These are phyloP conservation scores for Cuculus canorus DNA, from an alignment of 2,797 vertebrate species.

Conservation along the genomic window DNA sequence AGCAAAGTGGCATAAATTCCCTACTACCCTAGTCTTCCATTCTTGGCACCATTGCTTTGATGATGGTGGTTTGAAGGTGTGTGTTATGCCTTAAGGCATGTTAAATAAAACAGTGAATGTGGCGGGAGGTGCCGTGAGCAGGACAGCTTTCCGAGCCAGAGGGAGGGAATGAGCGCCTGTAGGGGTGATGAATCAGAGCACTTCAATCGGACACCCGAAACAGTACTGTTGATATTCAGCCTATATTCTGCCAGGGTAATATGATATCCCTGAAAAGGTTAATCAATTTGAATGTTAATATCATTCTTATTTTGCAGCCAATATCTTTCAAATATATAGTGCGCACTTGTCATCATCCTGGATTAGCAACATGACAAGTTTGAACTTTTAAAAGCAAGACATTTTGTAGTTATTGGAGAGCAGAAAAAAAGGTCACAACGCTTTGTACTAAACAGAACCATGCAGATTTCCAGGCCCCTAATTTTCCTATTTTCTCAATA, in stretches of 20 bases:
- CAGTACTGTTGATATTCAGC: not conserved
- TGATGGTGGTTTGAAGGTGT: not conserved
- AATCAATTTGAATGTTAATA: constrained; percentile 59
- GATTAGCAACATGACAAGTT: constrained; percentile 49
- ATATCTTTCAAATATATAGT: constrained; percentile 29
- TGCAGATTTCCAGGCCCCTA: not conserved
- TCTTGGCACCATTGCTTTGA: not conserved
- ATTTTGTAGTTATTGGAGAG: constrained; percentile 46
- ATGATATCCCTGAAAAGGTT: constrained; percentile 44
- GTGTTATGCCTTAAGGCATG: not conserved
- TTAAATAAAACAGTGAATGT: not conserved
- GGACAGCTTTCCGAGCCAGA: not conserved
- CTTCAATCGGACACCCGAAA: not conserved
- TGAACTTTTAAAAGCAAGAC: constrained; percentile 64
- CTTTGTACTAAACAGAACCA: constrained; percentile 36
- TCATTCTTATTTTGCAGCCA: constrained; percentile 32
- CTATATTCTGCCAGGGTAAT: not conserved
- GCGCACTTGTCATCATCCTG: not conserved
- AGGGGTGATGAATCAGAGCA: not conserved
- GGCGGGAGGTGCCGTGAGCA: not conserved
- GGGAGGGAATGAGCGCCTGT: not conserved
- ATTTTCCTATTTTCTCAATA: not conserved
- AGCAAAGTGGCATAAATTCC: not conserved
- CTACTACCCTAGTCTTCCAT: not conserved
- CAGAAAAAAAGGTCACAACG: constrained; percentile 41